A percentile compares a stretch with the other conserved stretches of the same genome.
Conservation (phyloP, 1,140 invertebrate genomes). For the Wiebesia pumilae region DNA sequence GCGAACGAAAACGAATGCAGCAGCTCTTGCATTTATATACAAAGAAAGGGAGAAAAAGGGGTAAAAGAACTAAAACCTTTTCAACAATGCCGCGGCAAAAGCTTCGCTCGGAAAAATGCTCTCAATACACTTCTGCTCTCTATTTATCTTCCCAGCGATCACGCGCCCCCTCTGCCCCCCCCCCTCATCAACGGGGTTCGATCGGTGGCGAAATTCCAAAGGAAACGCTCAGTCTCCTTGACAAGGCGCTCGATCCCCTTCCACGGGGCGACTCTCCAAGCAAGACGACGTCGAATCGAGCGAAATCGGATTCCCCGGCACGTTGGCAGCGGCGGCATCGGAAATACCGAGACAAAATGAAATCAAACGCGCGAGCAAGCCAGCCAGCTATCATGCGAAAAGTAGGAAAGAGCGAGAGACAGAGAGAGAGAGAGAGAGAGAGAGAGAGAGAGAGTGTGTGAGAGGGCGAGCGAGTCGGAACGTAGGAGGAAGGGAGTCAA, state of each 20-base stretch:
- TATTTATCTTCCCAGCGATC: background rate
- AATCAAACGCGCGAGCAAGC: constrained; percentile 43
- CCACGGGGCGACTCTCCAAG: background rate
- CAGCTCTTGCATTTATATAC: background rate
- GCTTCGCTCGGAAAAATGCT: constrained; percentile 37
- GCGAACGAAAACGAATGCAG: background rate
- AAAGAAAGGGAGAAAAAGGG: background rate
- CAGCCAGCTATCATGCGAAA: background rate
- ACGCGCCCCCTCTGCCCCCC: background rate
- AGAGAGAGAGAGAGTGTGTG: background rate
- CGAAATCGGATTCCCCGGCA: constrained; percentile 49
- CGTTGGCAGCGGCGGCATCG: constrained; percentile 21
- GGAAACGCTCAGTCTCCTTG: constrained; percentile 48
- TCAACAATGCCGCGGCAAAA: constrained; percentile 4
- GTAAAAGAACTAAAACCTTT: background rate
- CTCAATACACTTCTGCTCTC: constrained; percentile 39
- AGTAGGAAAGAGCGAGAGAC: background rate
- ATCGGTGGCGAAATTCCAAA: constrained; percentile 47
- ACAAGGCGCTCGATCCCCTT: constrained; percentile 25
- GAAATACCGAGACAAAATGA: constrained; percentile 54
- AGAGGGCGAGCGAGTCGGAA: background rate
- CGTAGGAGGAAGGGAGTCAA: no score
- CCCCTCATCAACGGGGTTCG: background rate
- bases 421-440: background rate
- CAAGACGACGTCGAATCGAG: constrained; percentile 24